These are phyloP conservation scores for Percopsis omiscomaycus DNA, from an alignment of 2,797 vertebrate genomes.

Conservation along the genomic window DNA sequence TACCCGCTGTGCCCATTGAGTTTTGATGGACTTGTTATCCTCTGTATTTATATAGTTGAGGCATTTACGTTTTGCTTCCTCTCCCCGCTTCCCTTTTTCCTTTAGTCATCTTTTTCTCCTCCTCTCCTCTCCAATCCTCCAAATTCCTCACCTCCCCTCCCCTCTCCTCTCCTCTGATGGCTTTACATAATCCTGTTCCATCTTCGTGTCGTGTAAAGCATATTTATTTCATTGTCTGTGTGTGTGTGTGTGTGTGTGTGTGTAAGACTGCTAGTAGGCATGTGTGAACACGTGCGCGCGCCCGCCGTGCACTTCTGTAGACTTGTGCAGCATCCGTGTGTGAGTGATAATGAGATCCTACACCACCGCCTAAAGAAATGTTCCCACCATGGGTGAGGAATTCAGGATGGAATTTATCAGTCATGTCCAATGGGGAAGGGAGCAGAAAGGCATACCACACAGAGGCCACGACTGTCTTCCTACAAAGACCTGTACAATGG, in stretches of 20 bases:
- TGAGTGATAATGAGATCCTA: conserved; percentile 14
- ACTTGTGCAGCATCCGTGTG: neutral
- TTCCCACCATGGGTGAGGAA: conserved; percentile 19
- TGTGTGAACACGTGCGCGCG: conserved; percentile 3
- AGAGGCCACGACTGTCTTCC: neutral
- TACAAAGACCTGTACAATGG: neutral
- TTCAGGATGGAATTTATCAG: conserved; percentile 30
- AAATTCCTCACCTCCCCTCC: neutral
- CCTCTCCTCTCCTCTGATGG: conserved; percentile 23
- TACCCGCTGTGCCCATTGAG: too few relatives aligned
- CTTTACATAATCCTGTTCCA: conserved; percentile 58
- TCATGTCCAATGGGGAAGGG: neutral
- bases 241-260: conserved; percentile 6
- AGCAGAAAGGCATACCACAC: neutral
- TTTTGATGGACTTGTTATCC: neutral
- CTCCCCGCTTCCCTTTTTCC: neutral
- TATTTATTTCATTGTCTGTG: conserved; percentile 52
- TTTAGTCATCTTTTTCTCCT: neutral
- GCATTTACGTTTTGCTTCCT: neutral
- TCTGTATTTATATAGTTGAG: neutral
- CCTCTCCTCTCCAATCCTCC: conserved; percentile 7
- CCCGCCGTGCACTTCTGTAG: neutral
- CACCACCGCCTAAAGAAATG: conserved; percentile 33
- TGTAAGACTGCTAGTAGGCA: neutral
- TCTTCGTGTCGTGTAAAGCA: conserved; percentile 48